Conservation (phyloP, 1,140 invertebrate species). For the Drosophila saltans region DNA sequence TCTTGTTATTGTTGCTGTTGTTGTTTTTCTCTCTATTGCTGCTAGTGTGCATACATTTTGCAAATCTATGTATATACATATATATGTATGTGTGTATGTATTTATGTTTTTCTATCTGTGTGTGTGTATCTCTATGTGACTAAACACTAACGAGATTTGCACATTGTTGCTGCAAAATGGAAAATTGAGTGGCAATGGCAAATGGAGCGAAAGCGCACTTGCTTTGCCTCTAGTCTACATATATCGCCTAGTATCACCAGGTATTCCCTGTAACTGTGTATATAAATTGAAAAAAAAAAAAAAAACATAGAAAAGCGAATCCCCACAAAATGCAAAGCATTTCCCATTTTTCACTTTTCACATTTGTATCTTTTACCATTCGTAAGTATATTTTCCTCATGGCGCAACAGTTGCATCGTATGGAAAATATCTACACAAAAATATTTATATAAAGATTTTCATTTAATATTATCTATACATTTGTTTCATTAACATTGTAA, state of each 20-base stretch:
- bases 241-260: not conserved
- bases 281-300: too few species aligned
- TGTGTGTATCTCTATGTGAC: constrained; percentile 2
- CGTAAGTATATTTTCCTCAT: constrained; percentile 53
- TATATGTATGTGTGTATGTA: constrained; percentile 13
- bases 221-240: not conserved
- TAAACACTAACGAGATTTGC: constrained; percentile 70
- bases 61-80: constrained; percentile 13
- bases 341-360: constrained; percentile 63
- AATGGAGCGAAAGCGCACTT: constrained; percentile 21
- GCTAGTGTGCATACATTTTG: constrained; percentile 36
- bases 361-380: constrained; percentile 54
- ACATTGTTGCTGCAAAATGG: constrained; percentile 39
- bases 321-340: constrained; percentile 42
- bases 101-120: constrained; percentile 34
- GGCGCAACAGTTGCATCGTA: constrained; percentile 50
- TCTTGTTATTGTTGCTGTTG: not conserved
- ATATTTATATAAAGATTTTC: not conserved
- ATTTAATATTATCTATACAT: too few species aligned
- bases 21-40: constrained; percentile 6
- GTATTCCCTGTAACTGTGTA: not conserved
- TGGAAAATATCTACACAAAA: not conserved
- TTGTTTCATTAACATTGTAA: too few species aligned
- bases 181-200: constrained; percentile 12
- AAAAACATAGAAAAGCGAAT: constrained; percentile 30